Conservation (phyloP, 2,888 invertebrate genomes). For the Caenorhabditis sp. region DNA sequence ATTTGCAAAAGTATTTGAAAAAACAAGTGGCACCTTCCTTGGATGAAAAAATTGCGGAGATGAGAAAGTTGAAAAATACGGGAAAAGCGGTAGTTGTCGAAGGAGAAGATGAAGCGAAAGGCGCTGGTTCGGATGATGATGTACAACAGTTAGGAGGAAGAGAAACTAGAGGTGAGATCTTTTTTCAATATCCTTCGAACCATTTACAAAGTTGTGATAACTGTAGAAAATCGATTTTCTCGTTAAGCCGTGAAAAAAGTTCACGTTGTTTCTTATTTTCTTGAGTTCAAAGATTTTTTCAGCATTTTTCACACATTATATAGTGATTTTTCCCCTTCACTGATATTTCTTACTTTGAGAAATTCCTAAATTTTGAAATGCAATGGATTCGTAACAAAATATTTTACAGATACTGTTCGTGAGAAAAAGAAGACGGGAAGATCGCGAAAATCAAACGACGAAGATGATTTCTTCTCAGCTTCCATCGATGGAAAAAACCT, state of each 20-base stretch:
- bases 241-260: too few species aligned
- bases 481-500: constrained; percentile 42
- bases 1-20: constrained; percentile 52
- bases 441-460: constrained; percentile 22
- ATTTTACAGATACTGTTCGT: constrained; percentile 45
- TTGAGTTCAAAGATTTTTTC: too few species aligned
- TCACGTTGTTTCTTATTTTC: too few species aligned
- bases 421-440: constrained; percentile 52
- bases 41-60: constrained; percentile 66
- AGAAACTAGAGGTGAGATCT: constrained; percentile 37
- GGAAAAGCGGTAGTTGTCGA: constrained; percentile 46
- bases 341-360: too few species aligned
- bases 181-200: background rate
- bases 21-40: constrained; percentile 57
- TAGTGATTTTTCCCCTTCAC: too few species aligned
- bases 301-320: too few species aligned
- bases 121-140: constrained; percentile 44
- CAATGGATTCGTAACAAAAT: too few species aligned
- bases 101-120: constrained; percentile 21
- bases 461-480: constrained; percentile 48
- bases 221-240: too few species aligned
- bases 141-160: constrained; percentile 57
- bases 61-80: constrained; percentile 46
- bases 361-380: too few species aligned
- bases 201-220: too few species aligned